These are phyloP conservation scores for Pungitius pungitius DNA, from an alignment of 2,113 vertebrate genomes.

Conservation along the genomic window DNA sequence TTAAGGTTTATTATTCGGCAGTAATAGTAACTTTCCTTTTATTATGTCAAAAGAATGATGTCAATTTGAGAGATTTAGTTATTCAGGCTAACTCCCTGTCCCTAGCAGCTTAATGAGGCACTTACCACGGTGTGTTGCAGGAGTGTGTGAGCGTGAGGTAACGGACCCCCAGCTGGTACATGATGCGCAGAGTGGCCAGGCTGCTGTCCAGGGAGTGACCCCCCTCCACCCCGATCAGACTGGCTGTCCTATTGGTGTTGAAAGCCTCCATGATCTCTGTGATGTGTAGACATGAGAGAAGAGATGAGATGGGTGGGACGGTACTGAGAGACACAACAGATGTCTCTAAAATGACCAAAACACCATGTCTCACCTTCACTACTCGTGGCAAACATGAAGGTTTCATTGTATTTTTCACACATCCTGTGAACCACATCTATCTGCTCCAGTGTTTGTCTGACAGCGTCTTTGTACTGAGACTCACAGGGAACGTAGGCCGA, in stretches of 20 bases:
- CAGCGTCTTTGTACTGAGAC: conserved; percentile 89
- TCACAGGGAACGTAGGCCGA: conserved; percentile 87
- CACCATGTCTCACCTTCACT: conserved; percentile 75
- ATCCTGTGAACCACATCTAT: conserved; percentile 91
- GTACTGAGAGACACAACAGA: neutral
- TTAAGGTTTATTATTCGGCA: neutral
- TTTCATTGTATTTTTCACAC: conserved; percentile 85
- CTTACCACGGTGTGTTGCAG: conserved; percentile 96
- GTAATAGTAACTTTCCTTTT: neutral
- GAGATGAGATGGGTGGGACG: neutral
- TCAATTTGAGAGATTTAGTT: too few species aligned
- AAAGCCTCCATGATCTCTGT: conserved; percentile 84
- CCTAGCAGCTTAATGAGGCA: neutral
- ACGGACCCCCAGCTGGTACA: conserved; percentile 90
- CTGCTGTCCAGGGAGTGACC: conserved; percentile 96
- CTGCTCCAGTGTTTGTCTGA: conserved; percentile 92
- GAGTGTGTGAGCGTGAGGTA: conserved; percentile 95
- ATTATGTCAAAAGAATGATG: too few species aligned
- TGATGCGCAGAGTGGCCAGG: conserved; percentile 84
- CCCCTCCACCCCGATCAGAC: conserved; percentile 92
- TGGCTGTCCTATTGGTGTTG: conserved; percentile 81
- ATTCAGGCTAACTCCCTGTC: too few species aligned
- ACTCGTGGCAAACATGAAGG: conserved; percentile 82
- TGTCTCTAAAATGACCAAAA: neutral
- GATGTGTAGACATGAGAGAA: conserved; percentile 4